These are phyloP conservation scores for Acromyrmex echinatior DNA, from an alignment of 1,140 invertebrate species.

Conservation along the genomic window DNA sequence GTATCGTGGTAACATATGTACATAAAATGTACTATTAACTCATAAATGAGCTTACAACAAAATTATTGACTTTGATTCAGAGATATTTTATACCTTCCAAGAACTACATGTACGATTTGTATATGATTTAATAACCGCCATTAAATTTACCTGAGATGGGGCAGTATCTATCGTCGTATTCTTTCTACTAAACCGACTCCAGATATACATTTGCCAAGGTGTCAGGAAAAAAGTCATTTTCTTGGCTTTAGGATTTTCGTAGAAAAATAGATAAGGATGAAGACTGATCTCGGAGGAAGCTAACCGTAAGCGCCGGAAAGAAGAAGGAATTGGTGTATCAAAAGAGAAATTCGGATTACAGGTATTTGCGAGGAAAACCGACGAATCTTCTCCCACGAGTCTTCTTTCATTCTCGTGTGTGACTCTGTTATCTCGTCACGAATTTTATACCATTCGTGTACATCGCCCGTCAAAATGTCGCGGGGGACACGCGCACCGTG, in stretches of 20 bases:
- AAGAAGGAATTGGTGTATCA: background rate
- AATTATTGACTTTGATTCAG: background rate
- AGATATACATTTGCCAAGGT: background rate
- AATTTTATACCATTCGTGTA: conserved; percentile 64
- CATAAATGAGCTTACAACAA: background rate
- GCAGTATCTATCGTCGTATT: background rate
- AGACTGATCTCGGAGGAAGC: background rate
- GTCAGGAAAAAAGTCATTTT: background rate
- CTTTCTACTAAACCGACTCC: background rate
- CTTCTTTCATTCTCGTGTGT: background rate
- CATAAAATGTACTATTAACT: background rate
- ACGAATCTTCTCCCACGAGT: background rate
- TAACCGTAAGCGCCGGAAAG: background rate
- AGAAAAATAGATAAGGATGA: background rate
- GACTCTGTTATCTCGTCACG: conserved; percentile 43
- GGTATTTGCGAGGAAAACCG: background rate
- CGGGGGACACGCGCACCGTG: background rate
- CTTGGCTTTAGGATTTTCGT: background rate
- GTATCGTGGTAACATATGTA: background rate
- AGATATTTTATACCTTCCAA: background rate
- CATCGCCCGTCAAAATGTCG: background rate
- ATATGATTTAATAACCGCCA: background rate
- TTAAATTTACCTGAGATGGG: background rate
- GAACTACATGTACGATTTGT: background rate
- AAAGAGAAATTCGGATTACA: background rate